phyloP scores from a whole-genome alignment of 2,888 invertebrate species.

The Cephus sareptanus region DNA sequence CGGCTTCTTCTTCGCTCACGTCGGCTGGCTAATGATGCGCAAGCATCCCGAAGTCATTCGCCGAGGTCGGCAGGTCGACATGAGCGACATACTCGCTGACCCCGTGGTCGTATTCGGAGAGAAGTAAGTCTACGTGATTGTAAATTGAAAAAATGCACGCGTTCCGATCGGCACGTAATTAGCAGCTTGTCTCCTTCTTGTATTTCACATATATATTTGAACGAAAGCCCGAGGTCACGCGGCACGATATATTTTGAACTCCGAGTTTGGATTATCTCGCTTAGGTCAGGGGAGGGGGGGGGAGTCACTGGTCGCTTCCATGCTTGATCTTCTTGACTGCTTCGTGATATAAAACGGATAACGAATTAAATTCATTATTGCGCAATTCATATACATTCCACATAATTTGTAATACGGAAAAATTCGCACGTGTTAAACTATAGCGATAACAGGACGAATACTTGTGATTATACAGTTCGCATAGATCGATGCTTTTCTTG shows the following conservation, averaged over 20 bases:
- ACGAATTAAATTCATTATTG: not conserved
- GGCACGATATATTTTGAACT: not conserved
- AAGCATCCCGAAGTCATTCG: conserved; percentile 87
- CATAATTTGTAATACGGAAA: not conserved
- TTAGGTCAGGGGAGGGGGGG: not conserved
- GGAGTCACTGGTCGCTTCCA: not conserved
- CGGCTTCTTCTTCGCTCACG: conserved; percentile 93
- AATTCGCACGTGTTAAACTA: not conserved
- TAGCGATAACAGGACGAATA: not conserved
- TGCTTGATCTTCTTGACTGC: not conserved
- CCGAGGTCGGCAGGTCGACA: conserved; percentile 81
- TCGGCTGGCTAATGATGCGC: conserved; percentile 91
- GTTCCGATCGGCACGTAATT: not conserved
- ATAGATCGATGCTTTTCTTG: not conserved
- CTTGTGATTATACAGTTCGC: too few species aligned
- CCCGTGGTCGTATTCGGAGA: conserved; percentile 82
- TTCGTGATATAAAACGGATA: not conserved
- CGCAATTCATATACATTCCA: not conserved
- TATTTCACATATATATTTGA: not conserved
- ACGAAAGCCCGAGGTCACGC: not conserved
- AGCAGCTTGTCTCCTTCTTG: not conserved
- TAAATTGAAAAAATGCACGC: not conserved
- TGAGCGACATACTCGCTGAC: conserved; percentile 82
- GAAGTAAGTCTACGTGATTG: conserved; percentile 68
- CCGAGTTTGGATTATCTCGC: not conserved